Evolutionary conservation across 2,888 invertebrate species (phyloP), one percentile per base, ranked within the genome.

Genomic region (Lordiphosa andalusiaca): DNA sequence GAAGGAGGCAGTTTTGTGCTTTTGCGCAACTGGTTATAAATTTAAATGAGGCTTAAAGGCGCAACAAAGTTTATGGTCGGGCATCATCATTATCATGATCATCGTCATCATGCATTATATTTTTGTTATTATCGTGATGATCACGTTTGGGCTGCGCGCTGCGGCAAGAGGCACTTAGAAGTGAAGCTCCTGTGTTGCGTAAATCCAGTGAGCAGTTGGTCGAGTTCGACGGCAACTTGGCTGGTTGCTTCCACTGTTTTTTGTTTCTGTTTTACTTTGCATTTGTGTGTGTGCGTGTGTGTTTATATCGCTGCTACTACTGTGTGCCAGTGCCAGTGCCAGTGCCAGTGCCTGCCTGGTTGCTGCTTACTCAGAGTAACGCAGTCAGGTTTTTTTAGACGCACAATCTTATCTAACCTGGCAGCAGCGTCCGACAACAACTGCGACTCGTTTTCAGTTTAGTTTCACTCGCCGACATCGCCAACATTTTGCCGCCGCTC

Each of bases 401-500:
- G 66, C 76, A 84, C 80, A 84, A 84, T 84, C 80, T 81, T 81
- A 81, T 81, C 80, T 83, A 78, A 84, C 80, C 63, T 78, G 78
- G 67, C 78, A 67, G 61, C 54, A 62, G 51, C 75, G 55, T 62
- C 66, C 47, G 42, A 55, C 68, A 39, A 56, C 68, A 67, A 65
- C 70, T 59, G 59, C 66, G 70, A 69, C 77, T 74, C 67, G 58
- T 66, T 78, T 67, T 61, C 64, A 71, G 80, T 77, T 82, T 67
- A 64, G 82, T 84, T 78, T 73, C 72, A 77, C 78, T 77, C 78
- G 74, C 63, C 76, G 76, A 69, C 80, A 76, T 50, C 63, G 72
- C 56, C 5, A 47, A 36, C 47, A 33, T 39, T 37, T 25, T 37
- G 38, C 25, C 40, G 40, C 21, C 21, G n/a, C n/a, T 40, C 50